Evolutionary conservation across 2,888 invertebrate species (phyloP).

Genomic region (Agrilus cyanescens): DNA sequence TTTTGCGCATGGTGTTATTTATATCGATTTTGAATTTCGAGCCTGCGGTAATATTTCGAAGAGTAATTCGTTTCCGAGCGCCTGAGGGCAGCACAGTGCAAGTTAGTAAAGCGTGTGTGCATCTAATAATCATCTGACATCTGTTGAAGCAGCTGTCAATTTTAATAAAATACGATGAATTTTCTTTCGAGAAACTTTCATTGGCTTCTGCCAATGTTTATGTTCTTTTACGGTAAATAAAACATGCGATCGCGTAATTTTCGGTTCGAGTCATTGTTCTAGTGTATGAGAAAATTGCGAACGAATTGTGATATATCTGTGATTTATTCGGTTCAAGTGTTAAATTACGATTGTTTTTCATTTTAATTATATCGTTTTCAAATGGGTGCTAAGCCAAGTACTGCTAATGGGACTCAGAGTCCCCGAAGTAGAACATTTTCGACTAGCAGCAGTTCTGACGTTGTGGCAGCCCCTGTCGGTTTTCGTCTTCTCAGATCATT

Average conservation of each 20-base stretch:
- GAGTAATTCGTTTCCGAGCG: neutral
- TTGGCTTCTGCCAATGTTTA: conserved; percentile 19
- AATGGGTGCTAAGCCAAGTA: conserved; percentile 78
- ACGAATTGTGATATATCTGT: too few species aligned
- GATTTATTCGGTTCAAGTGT: too few species aligned
- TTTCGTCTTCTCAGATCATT: conserved; percentile 60
- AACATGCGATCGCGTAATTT: too few species aligned
- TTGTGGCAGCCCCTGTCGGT: conserved; percentile 47
- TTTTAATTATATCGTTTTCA: too few species aligned
- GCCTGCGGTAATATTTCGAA: conserved; percentile 13
- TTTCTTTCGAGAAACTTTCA: conserved; percentile 15
- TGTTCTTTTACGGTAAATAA: conserved; percentile 3
- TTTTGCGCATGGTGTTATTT: conserved; percentile 8
- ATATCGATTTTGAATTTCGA: conserved; percentile 20
- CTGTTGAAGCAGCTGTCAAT: conserved; percentile 19
- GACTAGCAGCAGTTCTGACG: conserved; percentile 55
- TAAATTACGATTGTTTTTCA: too few species aligned
- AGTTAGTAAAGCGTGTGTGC: too few species aligned
- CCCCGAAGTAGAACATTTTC: conserved; percentile 64
- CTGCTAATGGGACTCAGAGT: conserved; percentile 63
- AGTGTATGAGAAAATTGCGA: too few species aligned
- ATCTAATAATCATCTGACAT: conserved; percentile 14
- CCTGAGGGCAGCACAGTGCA: conserved; percentile 2
- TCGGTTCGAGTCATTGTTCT: too few species aligned
- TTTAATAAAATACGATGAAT: conserved; percentile 15